Percentiles rank a stretch among this genome's conserved stretches.
Evolutionary conservation across 2,888 invertebrate species (phyloP).

Genomic region (Cerceris rybyensis): DNA sequence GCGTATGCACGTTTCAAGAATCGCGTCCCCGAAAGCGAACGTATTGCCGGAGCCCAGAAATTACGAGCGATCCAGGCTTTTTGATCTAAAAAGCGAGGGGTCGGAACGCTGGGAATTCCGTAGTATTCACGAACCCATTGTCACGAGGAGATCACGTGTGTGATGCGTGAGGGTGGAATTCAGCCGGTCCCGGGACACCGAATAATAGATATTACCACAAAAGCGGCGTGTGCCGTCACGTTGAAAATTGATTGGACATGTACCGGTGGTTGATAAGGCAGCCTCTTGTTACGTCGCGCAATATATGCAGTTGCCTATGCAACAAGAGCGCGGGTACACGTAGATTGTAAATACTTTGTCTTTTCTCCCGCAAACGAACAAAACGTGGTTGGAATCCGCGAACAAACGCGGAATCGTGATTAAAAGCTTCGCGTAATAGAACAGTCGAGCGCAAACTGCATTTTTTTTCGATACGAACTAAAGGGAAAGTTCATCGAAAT

Average conservation of each 20-base stretch:
- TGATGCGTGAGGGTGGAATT: constrained; percentile 72
- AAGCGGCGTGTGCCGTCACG: constrained; percentile 72
- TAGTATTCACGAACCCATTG: constrained; percentile 68
- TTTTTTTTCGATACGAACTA: no score
- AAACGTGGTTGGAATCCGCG: constrained; percentile 8
- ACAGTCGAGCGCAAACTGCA: no score
- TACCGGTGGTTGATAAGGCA: constrained; percentile 68
- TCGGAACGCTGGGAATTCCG: constrained; percentile 61
- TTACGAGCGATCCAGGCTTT: constrained; percentile 52
- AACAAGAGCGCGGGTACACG: constrained; percentile 19
- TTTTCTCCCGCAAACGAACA: background rate
- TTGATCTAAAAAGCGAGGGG: constrained; percentile 54
- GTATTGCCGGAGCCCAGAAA: constrained; percentile 31
- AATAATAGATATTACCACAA: constrained; percentile 78
- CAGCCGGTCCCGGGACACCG: constrained; percentile 60
- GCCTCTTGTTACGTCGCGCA: constrained; percentile 54
- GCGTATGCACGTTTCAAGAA: background rate
- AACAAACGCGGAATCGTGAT: background rate
- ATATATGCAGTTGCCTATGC: constrained; percentile 29
- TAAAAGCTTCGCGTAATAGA: background rate
- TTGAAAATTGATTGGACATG: constrained; percentile 76
- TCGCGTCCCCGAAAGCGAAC: constrained; percentile 6
- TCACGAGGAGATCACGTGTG: constrained; percentile 74
- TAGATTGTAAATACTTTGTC: constrained; percentile 32
- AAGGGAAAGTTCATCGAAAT: no score